Evolutionary conservation across 2,888 invertebrate genomes (phyloP), one percentile per base, ranked within the genome.

Genomic region (Lomographa bimaculata): DNA sequence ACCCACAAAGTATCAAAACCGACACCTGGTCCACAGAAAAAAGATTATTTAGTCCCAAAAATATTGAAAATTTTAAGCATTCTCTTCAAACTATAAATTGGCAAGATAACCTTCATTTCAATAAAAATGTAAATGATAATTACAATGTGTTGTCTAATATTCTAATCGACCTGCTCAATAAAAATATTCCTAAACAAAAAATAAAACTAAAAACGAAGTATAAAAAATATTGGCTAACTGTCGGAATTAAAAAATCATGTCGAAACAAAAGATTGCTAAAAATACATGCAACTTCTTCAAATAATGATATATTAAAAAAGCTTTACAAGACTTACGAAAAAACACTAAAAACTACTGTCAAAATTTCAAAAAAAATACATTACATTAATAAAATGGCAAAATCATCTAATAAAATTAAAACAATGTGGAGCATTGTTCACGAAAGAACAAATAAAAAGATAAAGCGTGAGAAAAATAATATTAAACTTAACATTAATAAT

Each of bases 191-290:
- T 14, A 14, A 14, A 14, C 14, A 14, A 14, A 14, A 14, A 14
- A 14, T 3, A 3, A 14, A 14, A 14, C 4, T 5, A 24, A 9
- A 24, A 24, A 10, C 9, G 1, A 10, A 10, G 1, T 8, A 6
- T 10, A 24, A 9, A 24, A 24, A 24, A 24, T 24, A 24, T 8
- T 24, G 24, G 24, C 11, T 24, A 5, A 24, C 24, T 10, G 8
- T 3, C 3, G 24, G 24, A 3, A 24, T 24, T 5, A 24, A 24
- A 24, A 10, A 8, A 5, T 24, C 24, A 24, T 24, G 24, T 6
- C 9, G 2, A 4, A 9, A 24, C 5, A 24, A 24, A 24, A 24
- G 24, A 11, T 10, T 24, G 8, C 5, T 24, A 24, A 24, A 24
- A 24, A 24, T 24, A 10, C 10, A 8, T 8, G 2, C 24, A 24